Evolutionary conservation across 2,113 vertebrate species (phyloP).

Genomic region (Macroglossus sobrinus): DNA sequence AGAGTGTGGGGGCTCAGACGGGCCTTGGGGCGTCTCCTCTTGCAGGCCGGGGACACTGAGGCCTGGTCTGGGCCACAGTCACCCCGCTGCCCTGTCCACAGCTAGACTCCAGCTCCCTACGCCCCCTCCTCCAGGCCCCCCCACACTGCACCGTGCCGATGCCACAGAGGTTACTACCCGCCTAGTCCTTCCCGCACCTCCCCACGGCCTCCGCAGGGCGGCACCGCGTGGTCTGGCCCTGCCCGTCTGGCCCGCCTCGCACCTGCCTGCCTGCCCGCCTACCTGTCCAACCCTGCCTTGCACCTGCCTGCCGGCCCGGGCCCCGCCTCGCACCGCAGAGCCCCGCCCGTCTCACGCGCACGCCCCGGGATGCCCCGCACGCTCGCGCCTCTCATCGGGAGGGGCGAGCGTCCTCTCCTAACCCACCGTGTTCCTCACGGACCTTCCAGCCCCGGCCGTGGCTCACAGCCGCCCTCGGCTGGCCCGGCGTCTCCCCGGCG

Average conservation of each 20-base stretch:
- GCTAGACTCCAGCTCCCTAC: neutral
- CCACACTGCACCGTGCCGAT: rapidly evolving
- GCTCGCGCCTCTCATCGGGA: neutral
- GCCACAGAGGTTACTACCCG: neutral
- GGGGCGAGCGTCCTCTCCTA: neutral
- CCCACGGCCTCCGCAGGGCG: neutral
- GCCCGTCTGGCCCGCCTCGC: too few relatives aligned
- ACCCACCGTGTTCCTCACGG: neutral
- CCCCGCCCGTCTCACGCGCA: neutral
- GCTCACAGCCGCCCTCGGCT: neutral
- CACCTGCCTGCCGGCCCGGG: too few relatives aligned
- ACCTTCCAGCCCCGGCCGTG: neutral
- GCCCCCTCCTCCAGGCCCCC: neutral
- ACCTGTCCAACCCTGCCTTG: too few relatives aligned
- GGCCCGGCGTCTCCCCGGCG: neutral
- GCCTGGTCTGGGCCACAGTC: neutral
- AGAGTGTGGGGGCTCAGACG: neutral
- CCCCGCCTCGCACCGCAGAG: neutral
- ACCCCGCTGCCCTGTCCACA: neutral
- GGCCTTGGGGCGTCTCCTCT: neutral
- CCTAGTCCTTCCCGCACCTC: neutral
- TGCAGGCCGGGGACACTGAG: neutral
- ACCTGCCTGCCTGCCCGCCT: neutral
- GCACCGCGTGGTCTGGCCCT: neutral
- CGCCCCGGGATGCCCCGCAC: neutral